phyloP scores from a whole-genome alignment of 2,888 invertebrate genomes.

The Zygothrica quintamaculata region DNA sequence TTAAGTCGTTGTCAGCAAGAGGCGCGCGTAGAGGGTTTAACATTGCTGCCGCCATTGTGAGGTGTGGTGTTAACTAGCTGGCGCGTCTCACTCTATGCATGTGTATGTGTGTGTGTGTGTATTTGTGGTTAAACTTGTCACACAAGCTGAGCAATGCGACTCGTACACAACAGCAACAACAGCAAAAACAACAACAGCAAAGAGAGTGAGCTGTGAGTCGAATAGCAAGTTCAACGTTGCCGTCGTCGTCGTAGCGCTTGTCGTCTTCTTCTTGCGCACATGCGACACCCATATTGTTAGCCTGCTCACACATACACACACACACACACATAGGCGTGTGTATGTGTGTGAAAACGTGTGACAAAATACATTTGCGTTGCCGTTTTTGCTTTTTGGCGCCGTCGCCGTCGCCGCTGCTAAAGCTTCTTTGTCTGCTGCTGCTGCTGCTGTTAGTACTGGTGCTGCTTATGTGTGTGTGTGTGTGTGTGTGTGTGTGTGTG shows the following conservation, averaged over 20 bases:
- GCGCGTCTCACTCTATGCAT: slow-evolving; percentile 56
- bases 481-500: slow-evolving; percentile 19
- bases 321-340: slow-evolving; percentile 26
- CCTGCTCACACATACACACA: slow-evolving; percentile 58
- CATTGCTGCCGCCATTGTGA: slow-evolving; percentile 74
- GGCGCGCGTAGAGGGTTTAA: slow-evolving; percentile 42
- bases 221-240: slow-evolving; percentile 57
- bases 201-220: slow-evolving; percentile 30
- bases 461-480: slow-evolving; percentile 6
- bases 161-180: slow-evolving; percentile 32
- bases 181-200: slow-evolving; percentile 29
- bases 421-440: slow-evolving; percentile 62
- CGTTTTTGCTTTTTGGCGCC: slow-evolving; percentile 76
- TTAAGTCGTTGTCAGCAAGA: slow-evolving; percentile 12
- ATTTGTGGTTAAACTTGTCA: slow-evolving; percentile 82
- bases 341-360: slow-evolving; percentile 58
- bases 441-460: slow-evolving; percentile 34
- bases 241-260: slow-evolving; percentile 46
- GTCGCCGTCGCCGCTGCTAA: slow-evolving; percentile 57
- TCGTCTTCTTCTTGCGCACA: slow-evolving; percentile 73
- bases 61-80: slow-evolving; percentile 76
- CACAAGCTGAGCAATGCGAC: slow-evolving; percentile 67
- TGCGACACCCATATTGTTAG: slow-evolving; percentile 57
- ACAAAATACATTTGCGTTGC: slow-evolving; percentile 79
- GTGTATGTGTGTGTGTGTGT: slow-evolving; percentile 41